Evolutionary conservation across 2,888 invertebrate species (phyloP).

Genomic region (Neelides folsomi): DNA sequence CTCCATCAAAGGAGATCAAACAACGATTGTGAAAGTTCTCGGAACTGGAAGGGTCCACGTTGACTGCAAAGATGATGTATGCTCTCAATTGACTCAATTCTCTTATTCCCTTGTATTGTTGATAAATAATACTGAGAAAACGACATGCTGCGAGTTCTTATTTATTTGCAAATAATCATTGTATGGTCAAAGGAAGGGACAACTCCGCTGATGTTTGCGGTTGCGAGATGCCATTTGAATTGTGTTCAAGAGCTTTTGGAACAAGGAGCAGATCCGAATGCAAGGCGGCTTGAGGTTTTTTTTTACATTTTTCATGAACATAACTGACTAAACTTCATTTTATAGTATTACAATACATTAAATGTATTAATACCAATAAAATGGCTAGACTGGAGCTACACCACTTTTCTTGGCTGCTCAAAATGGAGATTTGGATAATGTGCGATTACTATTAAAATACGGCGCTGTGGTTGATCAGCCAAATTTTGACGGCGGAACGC

Average conservation of each 20-base stretch:
- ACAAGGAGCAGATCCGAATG: slow-evolving; percentile 80
- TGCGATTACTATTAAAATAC: slow-evolving; percentile 59
- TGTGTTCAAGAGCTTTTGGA: slow-evolving; percentile 74
- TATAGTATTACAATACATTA: not conserved
- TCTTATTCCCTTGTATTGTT: not conserved
- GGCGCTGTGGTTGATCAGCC: slow-evolving; percentile 65
- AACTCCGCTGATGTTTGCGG: slow-evolving; percentile 78
- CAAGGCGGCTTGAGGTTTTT: slow-evolving; percentile 52
- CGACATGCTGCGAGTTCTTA: not conserved
- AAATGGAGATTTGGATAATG: slow-evolving; percentile 75
- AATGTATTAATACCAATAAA: slow-evolving; percentile 32
- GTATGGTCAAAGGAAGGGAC: slow-evolving; percentile 64
- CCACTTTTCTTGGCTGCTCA: slow-evolving; percentile 89
- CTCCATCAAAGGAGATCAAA: slow-evolving; percentile 70
- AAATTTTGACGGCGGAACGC: slow-evolving; percentile 77
- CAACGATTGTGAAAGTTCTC: slow-evolving; percentile 59
- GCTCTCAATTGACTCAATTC: slow-evolving; percentile 22
- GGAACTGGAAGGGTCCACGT: slow-evolving; percentile 90
- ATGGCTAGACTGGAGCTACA: slow-evolving; percentile 69
- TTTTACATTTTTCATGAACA: no score
- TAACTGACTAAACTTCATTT: no score
- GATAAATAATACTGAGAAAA: no score
- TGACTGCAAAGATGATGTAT: slow-evolving; percentile 84
- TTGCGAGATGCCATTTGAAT: slow-evolving; percentile 77
- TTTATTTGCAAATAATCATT: not conserved